These are phyloP conservation scores for Megaceryle alcyon DNA, from an alignment of 2,797 vertebrate genomes.

Conservation along the genomic window DNA sequence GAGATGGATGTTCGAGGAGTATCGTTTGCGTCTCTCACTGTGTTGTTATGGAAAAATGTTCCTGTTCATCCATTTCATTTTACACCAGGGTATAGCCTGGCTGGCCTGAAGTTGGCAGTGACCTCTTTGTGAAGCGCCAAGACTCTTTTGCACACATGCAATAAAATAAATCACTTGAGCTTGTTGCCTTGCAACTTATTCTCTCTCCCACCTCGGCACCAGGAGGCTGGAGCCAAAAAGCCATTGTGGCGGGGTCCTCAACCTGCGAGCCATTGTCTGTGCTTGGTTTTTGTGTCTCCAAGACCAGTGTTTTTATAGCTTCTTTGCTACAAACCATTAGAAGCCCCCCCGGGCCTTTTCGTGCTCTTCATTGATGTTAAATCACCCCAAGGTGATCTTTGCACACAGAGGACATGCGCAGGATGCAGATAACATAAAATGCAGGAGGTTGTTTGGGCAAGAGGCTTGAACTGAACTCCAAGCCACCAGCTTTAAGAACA, in stretches of 20 bases:
- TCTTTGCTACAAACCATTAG: neutral
- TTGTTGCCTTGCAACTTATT: neutral
- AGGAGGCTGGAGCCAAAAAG: neutral
- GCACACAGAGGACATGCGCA: neutral
- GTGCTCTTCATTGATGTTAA: neutral
- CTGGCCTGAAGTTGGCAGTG: conserved; percentile 27
- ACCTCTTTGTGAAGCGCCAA: neutral
- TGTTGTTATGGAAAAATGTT: neutral
- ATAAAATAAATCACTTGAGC: conserved; percentile 14
- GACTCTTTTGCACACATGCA: neutral
- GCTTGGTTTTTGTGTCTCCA: neutral
- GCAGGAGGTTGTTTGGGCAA: neutral
- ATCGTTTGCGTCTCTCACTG: neutral
- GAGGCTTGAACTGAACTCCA: neutral
- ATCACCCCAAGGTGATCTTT: neutral
- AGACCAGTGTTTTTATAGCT: neutral
- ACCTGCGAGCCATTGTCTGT: fast-evolving
- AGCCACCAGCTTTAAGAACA: neutral
- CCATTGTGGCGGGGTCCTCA: neutral
- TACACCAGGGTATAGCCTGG: conserved; percentile 7
- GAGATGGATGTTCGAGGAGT: neutral
- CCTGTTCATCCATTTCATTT: conserved; percentile 10
- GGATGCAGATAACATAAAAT: fast-evolving
- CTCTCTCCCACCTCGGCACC: neutral
- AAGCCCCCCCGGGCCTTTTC: neutral